phyloP scores from a whole-genome alignment of 2,113 vertebrate species.

The Synodontis membranacea region DNA sequence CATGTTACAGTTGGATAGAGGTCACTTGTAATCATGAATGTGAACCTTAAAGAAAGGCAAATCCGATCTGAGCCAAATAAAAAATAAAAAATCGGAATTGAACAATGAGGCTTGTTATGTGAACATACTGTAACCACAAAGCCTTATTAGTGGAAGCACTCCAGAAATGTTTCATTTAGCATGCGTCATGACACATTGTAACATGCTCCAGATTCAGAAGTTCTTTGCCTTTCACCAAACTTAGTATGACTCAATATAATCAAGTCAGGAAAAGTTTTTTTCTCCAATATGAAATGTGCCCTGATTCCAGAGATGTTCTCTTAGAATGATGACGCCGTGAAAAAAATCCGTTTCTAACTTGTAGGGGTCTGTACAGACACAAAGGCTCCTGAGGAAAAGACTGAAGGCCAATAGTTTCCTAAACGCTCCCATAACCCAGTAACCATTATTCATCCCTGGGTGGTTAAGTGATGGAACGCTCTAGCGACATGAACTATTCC shows the following conservation, averaged over 20 bases:
- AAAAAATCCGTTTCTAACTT: constrained; percentile 69
- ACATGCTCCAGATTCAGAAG: constrained; percentile 68
- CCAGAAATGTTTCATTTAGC: constrained; percentile 51
- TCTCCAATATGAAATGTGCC: constrained; percentile 75
- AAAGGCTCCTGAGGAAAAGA: constrained; percentile 75
- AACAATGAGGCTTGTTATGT: too few relatives aligned
- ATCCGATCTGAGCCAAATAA: too few relatives aligned
- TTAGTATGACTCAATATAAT: constrained; percentile 77
- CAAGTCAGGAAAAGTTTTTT: constrained; percentile 77
- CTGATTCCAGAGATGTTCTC: constrained; percentile 73
- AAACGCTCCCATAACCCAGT: constrained; percentile 67
- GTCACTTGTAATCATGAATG: too few relatives aligned
- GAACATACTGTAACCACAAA: too few relatives aligned
- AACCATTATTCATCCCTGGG: constrained; percentile 61
- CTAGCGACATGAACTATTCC: constrained; percentile 14
- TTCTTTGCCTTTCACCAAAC: constrained; percentile 63
- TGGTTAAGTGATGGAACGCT: constrained; percentile 40
- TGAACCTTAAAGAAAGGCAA: too few relatives aligned
- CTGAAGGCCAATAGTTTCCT: constrained; percentile 71
- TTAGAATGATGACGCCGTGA: constrained; percentile 71
- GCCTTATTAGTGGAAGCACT: background rate
- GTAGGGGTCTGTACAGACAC: constrained; percentile 64
- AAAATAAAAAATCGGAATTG: too few relatives aligned
- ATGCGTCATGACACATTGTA: constrained; percentile 71
- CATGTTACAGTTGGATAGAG: too few relatives aligned